Base-by-base conservation (phyloP, 2,113 vertebrate genomes). In the Sclerurus mexicanus region DNA sequence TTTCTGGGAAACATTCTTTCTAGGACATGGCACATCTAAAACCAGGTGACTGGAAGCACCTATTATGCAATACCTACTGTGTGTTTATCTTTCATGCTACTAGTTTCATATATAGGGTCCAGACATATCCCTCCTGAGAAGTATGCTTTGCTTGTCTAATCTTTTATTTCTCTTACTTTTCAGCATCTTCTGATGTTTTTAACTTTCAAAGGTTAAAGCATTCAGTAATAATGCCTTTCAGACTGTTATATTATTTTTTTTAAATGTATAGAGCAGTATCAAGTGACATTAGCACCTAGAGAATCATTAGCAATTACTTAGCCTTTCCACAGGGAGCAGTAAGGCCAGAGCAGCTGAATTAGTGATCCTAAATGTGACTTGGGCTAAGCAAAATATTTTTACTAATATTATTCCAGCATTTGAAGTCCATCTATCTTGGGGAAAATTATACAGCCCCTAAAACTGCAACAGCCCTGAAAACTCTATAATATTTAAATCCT, bases 231-330 rank as follows among this genome's bases (percentile, higher is more conserved):
- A 85, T 69, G 56, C 30, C 75, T 93, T 95, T 74, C 42, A 92
- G 56, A 62, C 28, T 30, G 24, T 50, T 68, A 58, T 39, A 35
- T 88, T 94, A 62, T 46, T 64, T 90, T 60, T 68, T 66, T 74
- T 39, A 96, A 94, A 87, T 56, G 8, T 68, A 74, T 83, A 89
- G 60, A 93, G 37, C 37, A 30, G 89, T 80, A 92, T 31, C 53
- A 90, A 94, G 63, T 60, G 76, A 95, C 97, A 91, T 72, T 53
- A 84, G 64, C 33, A 85, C 39, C 88, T 35, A 80, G 71, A 94
- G 62, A 58, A 68, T 79, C 68, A 66, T 56, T 82, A 44, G 37
- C 66, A 94, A 74, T 96, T 92, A 90, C 49, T 80, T 56, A 58
- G 22, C 31, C 31, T 85, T 87, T 90, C 60, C 69, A 50, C 30